Conservation (phyloP, 2,888 invertebrate genomes). For the Thymelicus sylvestris region DNA sequence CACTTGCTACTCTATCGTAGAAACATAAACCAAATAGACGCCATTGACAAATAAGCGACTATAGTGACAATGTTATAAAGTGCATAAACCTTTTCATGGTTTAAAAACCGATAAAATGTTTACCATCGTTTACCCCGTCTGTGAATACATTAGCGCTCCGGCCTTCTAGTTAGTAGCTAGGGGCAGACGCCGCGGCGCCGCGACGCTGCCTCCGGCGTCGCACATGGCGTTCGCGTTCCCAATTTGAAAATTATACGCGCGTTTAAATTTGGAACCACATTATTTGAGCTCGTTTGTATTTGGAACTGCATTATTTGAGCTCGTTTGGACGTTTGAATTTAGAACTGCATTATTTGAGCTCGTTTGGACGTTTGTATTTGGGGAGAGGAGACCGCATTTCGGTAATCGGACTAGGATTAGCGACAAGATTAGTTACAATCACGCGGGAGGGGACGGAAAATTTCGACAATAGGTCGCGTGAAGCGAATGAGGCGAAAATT, state of each 20-base stretch:
- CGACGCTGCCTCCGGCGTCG: constrained; percentile 61
- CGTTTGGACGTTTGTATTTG: constrained; percentile 59
- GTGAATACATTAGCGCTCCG: constrained; percentile 62
- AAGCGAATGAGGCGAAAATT: constrained; percentile 68
- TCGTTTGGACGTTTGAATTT: constrained; percentile 75
- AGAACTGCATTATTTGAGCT: constrained; percentile 67
- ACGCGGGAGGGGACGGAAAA: constrained; percentile 62
- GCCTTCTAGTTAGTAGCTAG: constrained; percentile 49
- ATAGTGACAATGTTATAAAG: neutral
- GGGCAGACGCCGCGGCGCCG: constrained; percentile 66
- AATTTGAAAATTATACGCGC: constrained; percentile 76
- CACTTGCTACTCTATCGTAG: too few relatives aligned
- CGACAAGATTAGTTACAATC: constrained; percentile 79
- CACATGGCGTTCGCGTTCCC: constrained; percentile 69
- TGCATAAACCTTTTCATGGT: neutral
- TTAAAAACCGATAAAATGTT: constrained; percentile 71
- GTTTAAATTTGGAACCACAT: constrained; percentile 74
- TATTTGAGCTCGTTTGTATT: constrained; percentile 76
- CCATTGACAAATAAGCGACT: too few relatives aligned
- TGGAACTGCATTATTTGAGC: constrained; percentile 68
- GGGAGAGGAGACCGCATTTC: constrained; percentile 48
- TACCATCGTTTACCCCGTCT: constrained; percentile 70
- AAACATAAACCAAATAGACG: too few relatives aligned
- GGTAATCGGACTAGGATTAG: constrained; percentile 76
- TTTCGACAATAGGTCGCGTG: constrained; percentile 63